Conservation (phyloP, 2,888 invertebrate genomes). For the Chaetogeoica ovagalla region DNA sequence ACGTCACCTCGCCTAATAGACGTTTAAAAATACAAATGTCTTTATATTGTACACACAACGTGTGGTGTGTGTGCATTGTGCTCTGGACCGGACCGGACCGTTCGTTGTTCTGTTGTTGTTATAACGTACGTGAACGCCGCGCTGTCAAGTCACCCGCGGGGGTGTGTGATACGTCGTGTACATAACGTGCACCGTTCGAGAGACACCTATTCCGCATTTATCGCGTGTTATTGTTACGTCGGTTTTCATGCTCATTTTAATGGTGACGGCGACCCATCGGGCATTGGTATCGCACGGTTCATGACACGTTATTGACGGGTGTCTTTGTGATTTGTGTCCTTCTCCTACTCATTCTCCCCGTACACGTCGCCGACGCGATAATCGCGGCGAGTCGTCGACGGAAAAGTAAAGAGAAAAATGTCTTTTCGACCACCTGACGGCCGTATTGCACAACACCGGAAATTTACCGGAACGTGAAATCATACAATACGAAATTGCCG, state of each 20-base stretch:
- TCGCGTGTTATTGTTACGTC: too few species aligned
- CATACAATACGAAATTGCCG: too few species aligned
- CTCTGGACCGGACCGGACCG: not conserved
- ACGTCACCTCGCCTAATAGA: constrained; percentile 31
- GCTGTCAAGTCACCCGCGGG: too few species aligned
- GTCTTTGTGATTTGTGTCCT: constrained; percentile 20
- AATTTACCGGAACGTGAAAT: too few species aligned
- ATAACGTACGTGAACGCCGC: not conserved
- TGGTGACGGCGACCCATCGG: too few species aligned
- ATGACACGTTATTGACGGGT: constrained; percentile 51
- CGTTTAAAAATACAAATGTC: constrained; percentile 34
- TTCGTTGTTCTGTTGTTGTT: not conserved
- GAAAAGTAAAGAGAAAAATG: too few species aligned
- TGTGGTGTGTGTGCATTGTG: not conserved
- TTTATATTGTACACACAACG: constrained; percentile 10
- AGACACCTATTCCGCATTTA: too few species aligned
- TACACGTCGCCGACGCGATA: constrained; percentile 18
- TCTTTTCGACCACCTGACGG: too few species aligned
- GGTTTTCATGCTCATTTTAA: too few species aligned
- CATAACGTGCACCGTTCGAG: too few species aligned
- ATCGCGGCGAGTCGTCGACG: not conserved
- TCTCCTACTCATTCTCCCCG: constrained; percentile 2
- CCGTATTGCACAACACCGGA: too few species aligned
- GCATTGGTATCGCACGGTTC: constrained; percentile 13
- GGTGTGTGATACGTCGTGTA: too few species aligned